These are phyloP conservation scores for Timandra comae DNA, from an alignment of 2,888 invertebrate genomes.

Conservation along the genomic window DNA sequence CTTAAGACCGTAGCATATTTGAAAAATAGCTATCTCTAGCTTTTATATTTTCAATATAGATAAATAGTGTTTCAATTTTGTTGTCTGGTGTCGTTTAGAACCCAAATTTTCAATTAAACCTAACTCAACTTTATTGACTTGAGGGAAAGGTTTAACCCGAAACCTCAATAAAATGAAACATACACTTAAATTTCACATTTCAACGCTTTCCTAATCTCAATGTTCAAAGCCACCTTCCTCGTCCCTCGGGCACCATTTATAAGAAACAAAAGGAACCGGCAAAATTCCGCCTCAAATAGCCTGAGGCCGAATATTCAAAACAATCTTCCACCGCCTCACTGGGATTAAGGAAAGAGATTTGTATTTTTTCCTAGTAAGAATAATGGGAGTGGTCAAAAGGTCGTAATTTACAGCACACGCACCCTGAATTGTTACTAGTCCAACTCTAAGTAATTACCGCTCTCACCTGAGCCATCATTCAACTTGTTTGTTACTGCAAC, in stretches of 20 bases:
- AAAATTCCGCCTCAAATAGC: slow-evolving; percentile 29
- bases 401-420: background rate
- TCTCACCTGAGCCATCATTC: background rate
- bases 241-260: slow-evolving; percentile 31
- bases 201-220: slow-evolving; percentile 29
- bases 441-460: no score
- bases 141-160: slow-evolving; percentile 7
- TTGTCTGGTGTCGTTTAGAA: no score
- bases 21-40: no score
- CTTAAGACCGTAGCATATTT: no score
- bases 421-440: background rate
- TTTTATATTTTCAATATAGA: no score
- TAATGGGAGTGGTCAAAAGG: slow-evolving; percentile 30
- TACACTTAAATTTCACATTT: slow-evolving; percentile 14
- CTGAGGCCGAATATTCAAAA: slow-evolving; percentile 47
- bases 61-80: no score
- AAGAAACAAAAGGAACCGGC: slow-evolving; percentile 32
- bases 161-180: slow-evolving; percentile 8
- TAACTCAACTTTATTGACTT: background rate
- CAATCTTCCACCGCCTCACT: slow-evolving; percentile 30
- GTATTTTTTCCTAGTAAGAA: slow-evolving; percentile 39
- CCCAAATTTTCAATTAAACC: no score
- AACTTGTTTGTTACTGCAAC: slow-evolving; percentile 7
- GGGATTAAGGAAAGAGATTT: slow-evolving; percentile 46
- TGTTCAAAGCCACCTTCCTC: slow-evolving; percentile 26